These are phyloP conservation scores for Chrysodeixis includens DNA, from an alignment of 2,888 invertebrate genomes.

Conservation along the genomic window DNA sequence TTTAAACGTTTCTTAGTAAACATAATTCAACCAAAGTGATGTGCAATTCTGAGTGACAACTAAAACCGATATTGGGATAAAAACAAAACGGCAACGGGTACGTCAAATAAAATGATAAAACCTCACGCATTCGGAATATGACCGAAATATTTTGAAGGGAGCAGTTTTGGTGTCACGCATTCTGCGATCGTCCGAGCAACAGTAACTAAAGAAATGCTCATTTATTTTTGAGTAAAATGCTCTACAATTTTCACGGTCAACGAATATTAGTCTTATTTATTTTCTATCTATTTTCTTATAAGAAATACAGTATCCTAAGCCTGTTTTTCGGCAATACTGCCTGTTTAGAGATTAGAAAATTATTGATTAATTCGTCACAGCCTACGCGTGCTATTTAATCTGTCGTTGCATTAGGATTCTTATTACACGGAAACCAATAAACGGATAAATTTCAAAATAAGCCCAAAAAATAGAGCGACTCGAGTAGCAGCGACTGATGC, in stretches of 20 bases:
- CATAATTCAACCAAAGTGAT: background rate
- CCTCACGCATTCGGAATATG: background rate
- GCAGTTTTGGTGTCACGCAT: slow-evolving; percentile 8
- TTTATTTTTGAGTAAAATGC: slow-evolving; percentile 12
- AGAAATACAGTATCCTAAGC: background rate
- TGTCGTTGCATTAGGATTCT: slow-evolving; percentile 29
- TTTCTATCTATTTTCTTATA: slow-evolving; percentile 6
- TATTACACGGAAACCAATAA: background rate
- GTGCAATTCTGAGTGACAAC: background rate
- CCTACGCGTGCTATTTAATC: slow-evolving; percentile 44
- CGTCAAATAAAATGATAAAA: background rate
- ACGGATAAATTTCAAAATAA: slow-evolving; percentile 3
- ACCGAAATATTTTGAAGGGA: background rate
- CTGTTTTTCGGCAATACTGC: slow-evolving; percentile 37
- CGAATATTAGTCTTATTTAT: background rate
- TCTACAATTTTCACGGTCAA: background rate
- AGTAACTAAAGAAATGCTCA: background rate
- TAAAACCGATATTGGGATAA: background rate
- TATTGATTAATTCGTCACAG: slow-evolving; percentile 51
- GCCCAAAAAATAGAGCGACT: slow-evolving; percentile 8
- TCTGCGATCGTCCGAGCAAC: slow-evolving; percentile 12
- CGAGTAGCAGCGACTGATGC: slow-evolving; percentile 15
- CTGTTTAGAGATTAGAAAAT: slow-evolving; percentile 51
- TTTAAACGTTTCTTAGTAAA: background rate
- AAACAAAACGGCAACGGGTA: background rate